Evolutionary conservation across 2,113 vertebrate species (phyloP).

Genomic region (Bettongia penicillata): DNA sequence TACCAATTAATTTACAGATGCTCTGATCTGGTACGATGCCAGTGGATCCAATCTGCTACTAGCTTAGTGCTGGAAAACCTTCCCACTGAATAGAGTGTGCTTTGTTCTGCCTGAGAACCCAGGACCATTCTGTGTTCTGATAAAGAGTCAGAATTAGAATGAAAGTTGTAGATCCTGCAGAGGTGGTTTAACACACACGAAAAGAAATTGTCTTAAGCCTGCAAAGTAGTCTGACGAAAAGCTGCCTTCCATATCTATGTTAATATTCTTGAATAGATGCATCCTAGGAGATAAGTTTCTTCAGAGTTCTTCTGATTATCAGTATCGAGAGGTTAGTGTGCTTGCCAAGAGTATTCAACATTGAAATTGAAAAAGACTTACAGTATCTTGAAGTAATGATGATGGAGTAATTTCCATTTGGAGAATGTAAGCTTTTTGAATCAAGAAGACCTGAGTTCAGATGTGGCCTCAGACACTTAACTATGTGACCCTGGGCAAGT

Average conservation of each 20-base stretch:
- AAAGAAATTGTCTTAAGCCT: background rate
- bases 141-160: background rate
- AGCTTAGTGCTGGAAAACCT: background rate
- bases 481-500: background rate
- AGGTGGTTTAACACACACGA: background rate
- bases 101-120: background rate
- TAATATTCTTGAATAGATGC: background rate
- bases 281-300: background rate
- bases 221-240: background rate
- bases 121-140: background rate
- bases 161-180: background rate
- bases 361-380: background rate
- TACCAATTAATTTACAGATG: background rate
- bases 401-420: background rate
- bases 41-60: background rate
- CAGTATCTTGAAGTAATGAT: background rate
- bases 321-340: background rate
- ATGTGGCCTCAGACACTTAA: no score
- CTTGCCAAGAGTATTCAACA: background rate
- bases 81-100: background rate
- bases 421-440: background rate
- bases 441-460: background rate
- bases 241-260: background rate
- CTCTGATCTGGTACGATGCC: background rate
- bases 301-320: background rate